Base-by-base conservation (phyloP, 2,113 vertebrate genomes). In the Toxotes chatareus region DNA sequence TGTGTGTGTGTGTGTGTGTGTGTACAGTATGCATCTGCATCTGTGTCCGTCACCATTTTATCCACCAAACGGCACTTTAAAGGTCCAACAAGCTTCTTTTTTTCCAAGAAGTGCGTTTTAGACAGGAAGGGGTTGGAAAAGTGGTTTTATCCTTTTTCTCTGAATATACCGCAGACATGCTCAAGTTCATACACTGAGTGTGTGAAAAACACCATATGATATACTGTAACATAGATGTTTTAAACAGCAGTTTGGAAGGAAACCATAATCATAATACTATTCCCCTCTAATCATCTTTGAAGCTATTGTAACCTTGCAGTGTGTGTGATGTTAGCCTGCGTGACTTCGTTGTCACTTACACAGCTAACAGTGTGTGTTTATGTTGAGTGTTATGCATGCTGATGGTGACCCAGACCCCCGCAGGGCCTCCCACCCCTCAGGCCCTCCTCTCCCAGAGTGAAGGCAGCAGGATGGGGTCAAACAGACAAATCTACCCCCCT, bases 311-410 rank as follows among this genome's bases (percentile, higher is more conserved):
- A 51, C 42, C 49, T 60, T 16, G 23, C 65, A 21, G 75, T 23
- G 44, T 79, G 72, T 80, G 71, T 63, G 36, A 61, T 69, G 68
- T n/a, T 23, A 57, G 55, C 46, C 16, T 32, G 46, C 27, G 5
- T 77, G 83, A 38, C 83, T 71, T 56, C 23, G 27, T 75, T 72
- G 70, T 76, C 77, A 77, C 79, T 72, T 82, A 42, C 51, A 69
- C 63, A 6, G 81, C 55, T 38, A 82, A 74, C 80, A 55, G 78
- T 83, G 86, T 90, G 88, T 79, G 81, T 91, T 89, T 87, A 70
- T 67, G 82, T 86, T 90, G 92, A 92, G 88, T 42, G 74, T 92
- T 83, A 92, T 92, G 86, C 86, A 81, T 92, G 91, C 86, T 92
- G 93, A 94, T 91, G 84, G 87, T 83, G 92, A 89, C 90, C 89